Base-by-base conservation (phyloP, 2,113 vertebrate species). In the Apodemus sylvaticus region DNA sequence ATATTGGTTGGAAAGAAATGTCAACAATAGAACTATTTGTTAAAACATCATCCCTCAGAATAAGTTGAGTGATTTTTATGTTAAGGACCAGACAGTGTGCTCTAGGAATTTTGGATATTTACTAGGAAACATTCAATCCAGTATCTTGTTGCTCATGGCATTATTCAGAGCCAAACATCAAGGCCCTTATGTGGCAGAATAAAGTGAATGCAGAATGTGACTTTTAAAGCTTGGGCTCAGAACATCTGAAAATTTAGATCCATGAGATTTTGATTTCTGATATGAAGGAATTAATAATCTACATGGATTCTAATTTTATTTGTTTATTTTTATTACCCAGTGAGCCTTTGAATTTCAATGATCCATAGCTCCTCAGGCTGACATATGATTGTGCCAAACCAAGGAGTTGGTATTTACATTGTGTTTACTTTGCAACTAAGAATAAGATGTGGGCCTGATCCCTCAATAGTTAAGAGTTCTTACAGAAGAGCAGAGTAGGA, bases 351-450 rank as follows among this genome's bases (percentile, higher is more conserved):
- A 86, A 29, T 7, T 55, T 90, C 60, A 90, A 29, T 90, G 36
- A 92, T 53, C 45, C 29, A 64, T 5, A 48, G 51, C 13, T 93
- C 51, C 31, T 93, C 53, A 36, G 36, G 42, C 22, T 81, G 77
- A 76, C 34, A 81, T 76, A 70, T 70, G 17, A 86, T 45, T 31
- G 64, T 71, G n/a, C 39, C 39, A 76, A 81, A 71, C 66, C 77
- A 91, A 45, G 48, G 24, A 48, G n/a, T 36, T 85, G 19, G n/a
- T 76, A 58, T 90, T 92, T 48, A 86, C 53, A 86, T 94, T 79
- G 39, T 88, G 68, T 92, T 94, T 24, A 74, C 13, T 89, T 89
- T 96, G 71, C 29, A 77, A 88, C 74, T 96, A 89, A 64, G 45
- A 82, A 91, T 76, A 79, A 89, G 82, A 82, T 20, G 64, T 62